These are phyloP conservation scores for Florisuga fusca DNA, from an alignment of 2,797 vertebrate species.

Conservation along the genomic window DNA sequence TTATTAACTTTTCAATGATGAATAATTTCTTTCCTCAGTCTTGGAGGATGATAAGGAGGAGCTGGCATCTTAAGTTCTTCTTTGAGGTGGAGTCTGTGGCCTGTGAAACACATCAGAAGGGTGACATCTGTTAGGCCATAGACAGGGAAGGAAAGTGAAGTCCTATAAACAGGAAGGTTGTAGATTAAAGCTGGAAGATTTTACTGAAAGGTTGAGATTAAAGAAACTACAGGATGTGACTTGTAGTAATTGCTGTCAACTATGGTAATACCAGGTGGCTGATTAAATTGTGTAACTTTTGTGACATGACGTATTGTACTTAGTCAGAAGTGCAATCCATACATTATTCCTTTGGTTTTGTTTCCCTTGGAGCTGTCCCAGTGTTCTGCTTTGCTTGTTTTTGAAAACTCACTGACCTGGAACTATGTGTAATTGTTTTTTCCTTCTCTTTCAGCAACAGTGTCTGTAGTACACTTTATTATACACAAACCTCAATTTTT, in stretches of 20 bases:
- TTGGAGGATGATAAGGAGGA: background rate
- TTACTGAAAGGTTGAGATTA: background rate
- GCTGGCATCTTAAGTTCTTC: background rate
- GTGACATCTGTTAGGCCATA: background rate
- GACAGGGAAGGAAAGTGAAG: background rate
- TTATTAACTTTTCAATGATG: background rate
- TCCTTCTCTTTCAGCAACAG: background rate
- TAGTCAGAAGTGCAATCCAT: background rate
- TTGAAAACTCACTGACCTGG: slow-evolving; percentile 58
- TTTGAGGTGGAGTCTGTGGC: background rate
- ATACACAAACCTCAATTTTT: background rate
- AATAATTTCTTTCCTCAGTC: background rate
- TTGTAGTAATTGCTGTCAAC: background rate
- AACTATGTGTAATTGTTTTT: slow-evolving; percentile 5
- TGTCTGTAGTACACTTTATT: background rate
- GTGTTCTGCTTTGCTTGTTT: background rate
- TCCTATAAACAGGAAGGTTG: background rate
- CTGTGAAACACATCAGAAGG: background rate
- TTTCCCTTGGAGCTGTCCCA: slow-evolving; percentile 41
- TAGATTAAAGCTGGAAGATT: background rate
- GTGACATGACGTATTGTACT: background rate
- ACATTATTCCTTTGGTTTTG: background rate
- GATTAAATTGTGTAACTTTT: background rate
- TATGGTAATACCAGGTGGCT: background rate
- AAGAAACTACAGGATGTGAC: background rate